Evolutionary conservation across 2,888 invertebrate genomes (phyloP).

Genomic region (Syritta pipiens): DNA sequence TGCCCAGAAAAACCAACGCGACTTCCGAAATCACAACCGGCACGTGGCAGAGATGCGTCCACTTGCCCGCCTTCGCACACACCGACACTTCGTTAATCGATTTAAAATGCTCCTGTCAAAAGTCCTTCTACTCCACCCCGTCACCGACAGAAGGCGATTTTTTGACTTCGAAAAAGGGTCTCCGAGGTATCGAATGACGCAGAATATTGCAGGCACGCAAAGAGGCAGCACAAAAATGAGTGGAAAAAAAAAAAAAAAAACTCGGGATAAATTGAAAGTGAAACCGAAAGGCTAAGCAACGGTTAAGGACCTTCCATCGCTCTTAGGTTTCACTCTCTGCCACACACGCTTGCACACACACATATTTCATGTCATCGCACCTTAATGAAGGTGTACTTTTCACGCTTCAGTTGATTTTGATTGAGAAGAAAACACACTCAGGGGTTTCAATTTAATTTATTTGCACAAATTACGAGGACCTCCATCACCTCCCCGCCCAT

Average conservation of each 20-base stretch:
- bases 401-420: conserved; percentile 42
- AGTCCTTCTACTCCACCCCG: not conserved
- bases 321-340: not conserved
- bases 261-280: too few relatives aligned
- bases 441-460: conserved; percentile 50
- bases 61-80: not conserved
- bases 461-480: conserved; percentile 41
- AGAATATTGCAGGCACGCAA: too few relatives aligned
- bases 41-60: conserved; percentile 9
- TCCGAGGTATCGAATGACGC: too few relatives aligned
- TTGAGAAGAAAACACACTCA: conserved; percentile 31
- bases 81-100: conserved; percentile 26
- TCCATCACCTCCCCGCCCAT: not conserved
- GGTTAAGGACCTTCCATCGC: too few relatives aligned
- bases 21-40: too few relatives aligned
- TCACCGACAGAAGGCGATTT: not conserved
- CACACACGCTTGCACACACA: not conserved
- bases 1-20: too few relatives aligned
- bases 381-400: conserved; percentile 26
- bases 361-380: conserved; percentile 13
- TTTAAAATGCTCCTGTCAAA: not conserved
- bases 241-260: too few relatives aligned
- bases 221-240: too few relatives aligned
- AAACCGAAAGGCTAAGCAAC: too few relatives aligned
- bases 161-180: not conserved